Conservation (phyloP, 2,888 invertebrate species). For the Alloscopus bannaensis region DNA sequence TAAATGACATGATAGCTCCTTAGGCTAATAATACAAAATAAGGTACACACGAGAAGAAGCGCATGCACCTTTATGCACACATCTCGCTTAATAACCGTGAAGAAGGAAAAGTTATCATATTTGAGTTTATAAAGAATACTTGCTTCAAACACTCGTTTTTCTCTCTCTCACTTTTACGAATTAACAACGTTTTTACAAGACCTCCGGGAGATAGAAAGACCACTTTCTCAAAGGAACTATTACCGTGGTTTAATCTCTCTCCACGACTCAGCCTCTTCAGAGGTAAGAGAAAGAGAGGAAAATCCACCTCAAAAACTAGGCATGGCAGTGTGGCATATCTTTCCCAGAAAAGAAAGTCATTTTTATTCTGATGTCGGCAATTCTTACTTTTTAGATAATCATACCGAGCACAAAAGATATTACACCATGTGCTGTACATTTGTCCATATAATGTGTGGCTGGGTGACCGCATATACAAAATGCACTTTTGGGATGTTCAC, state of each 20-base stretch:
- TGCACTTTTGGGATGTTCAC: slow-evolving; percentile 28
- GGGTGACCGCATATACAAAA: slow-evolving; percentile 29
- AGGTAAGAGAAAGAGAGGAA: neutral
- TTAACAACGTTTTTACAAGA: slow-evolving; percentile 58
- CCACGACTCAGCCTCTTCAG: slow-evolving; percentile 34
- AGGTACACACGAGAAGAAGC: slow-evolving; percentile 14
- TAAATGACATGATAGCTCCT: slow-evolving; percentile 63
- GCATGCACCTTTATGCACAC: neutral
- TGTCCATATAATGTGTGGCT: slow-evolving; percentile 15
- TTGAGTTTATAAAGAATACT: slow-evolving; percentile 26
- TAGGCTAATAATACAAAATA: slow-evolving; percentile 58
- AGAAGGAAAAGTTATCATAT: neutral
- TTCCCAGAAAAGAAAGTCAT: slow-evolving; percentile 44
- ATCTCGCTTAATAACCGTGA: neutral
- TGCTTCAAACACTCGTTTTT: slow-evolving; percentile 25
- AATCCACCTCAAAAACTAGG: too few relatives aligned
- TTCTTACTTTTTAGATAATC: slow-evolving; percentile 50
- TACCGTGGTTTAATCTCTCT: slow-evolving; percentile 52
- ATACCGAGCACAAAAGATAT: too few relatives aligned
- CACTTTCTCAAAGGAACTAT: slow-evolving; percentile 43
- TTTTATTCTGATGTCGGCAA: slow-evolving; percentile 61
- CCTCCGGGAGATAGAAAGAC: slow-evolving; percentile 56
- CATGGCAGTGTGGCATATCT: slow-evolving; percentile 1
- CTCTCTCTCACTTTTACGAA: slow-evolving; percentile 40
- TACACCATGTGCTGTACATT: too few relatives aligned